These are phyloP conservation scores for Silurus meridionalis DNA, from an alignment of 2,113 vertebrate species.

Conservation along the genomic window DNA sequence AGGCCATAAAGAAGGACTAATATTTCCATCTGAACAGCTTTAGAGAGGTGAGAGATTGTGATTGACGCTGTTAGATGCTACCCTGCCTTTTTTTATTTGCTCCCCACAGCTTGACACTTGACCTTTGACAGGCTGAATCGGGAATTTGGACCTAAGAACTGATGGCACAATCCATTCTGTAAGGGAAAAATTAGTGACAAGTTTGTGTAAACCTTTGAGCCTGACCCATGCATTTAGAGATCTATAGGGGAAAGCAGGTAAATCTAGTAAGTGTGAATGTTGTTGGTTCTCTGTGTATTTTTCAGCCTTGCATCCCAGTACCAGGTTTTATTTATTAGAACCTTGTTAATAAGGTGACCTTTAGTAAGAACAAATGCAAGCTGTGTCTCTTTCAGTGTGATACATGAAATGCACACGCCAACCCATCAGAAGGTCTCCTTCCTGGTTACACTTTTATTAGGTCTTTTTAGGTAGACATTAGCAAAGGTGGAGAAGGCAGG, in stretches of 20 bases:
- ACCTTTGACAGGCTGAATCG: conserved; percentile 12
- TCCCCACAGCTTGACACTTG: conserved; percentile 12
- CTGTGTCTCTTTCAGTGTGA: not conserved
- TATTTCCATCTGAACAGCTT: conserved; percentile 28
- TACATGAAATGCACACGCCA: not conserved
- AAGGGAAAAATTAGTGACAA: not conserved
- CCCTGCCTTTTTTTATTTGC: conserved; percentile 7
- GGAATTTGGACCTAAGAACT: conserved; percentile 13
- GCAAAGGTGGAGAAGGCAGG: not conserved
- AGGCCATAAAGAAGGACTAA: conserved; percentile 33
- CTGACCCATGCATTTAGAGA: conserved; percentile 1
- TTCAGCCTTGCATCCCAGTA: not conserved
- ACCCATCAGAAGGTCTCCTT: not conserved
- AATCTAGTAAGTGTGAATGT: conserved; percentile 1
- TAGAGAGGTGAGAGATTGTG: conserved; percentile 18
- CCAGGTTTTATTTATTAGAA: not conserved
- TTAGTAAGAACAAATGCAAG: not conserved
- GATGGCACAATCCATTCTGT: not conserved
- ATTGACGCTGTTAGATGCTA: not conserved
- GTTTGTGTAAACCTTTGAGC: not conserved
- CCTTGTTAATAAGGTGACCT: not conserved
- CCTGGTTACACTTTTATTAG: not conserved
- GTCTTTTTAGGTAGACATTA: not conserved
- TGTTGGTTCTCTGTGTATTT: not conserved
- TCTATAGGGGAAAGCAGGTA: not conserved